Conservation (phyloP, 2,888 invertebrate species). For the Cyclophora punctaria region DNA sequence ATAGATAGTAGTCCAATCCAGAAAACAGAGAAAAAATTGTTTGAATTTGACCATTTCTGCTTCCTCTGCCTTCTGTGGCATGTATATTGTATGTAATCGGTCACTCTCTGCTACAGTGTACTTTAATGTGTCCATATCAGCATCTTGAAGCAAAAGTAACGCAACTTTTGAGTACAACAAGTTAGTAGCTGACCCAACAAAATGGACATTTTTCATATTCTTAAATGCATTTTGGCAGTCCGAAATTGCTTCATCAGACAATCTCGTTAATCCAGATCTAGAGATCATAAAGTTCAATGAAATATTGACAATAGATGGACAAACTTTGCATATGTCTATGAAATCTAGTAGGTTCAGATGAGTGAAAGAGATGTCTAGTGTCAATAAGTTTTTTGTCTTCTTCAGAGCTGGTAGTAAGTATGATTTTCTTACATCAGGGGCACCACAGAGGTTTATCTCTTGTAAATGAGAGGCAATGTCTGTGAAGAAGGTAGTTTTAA, state of each 20-base stretch:
- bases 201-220: slow-evolving; percentile 46
- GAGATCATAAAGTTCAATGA: slow-evolving; percentile 42
- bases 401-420: slow-evolving; percentile 34
- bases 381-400: slow-evolving; percentile 37
- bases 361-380: slow-evolving; percentile 52
- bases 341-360: slow-evolving; percentile 44
- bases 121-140: slow-evolving; percentile 34
- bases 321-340: slow-evolving; percentile 34
- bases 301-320: slow-evolving; percentile 47
- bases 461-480: slow-evolving; percentile 36
- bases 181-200: slow-evolving; percentile 39
- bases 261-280: slow-evolving; percentile 14
- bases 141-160: slow-evolving; percentile 31
- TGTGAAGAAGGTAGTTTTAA: slow-evolving; percentile 40
- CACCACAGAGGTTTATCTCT: slow-evolving; percentile 42
- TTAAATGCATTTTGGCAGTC: slow-evolving; percentile 41
- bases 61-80: slow-evolving; percentile 10
- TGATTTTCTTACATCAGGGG: slow-evolving; percentile 40
- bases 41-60: slow-evolving; percentile 20
- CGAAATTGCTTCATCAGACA: slow-evolving; percentile 20
- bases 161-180: slow-evolving; percentile 33
- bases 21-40: slow-evolving; percentile 28
- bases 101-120: slow-evolving; percentile 33
- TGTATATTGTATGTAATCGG: slow-evolving; percentile 18
- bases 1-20: slow-evolving; percentile 29